These are phyloP conservation scores for Pelobates cultripes DNA, from an alignment of 2,797 vertebrate species.

Conservation along the genomic window DNA sequence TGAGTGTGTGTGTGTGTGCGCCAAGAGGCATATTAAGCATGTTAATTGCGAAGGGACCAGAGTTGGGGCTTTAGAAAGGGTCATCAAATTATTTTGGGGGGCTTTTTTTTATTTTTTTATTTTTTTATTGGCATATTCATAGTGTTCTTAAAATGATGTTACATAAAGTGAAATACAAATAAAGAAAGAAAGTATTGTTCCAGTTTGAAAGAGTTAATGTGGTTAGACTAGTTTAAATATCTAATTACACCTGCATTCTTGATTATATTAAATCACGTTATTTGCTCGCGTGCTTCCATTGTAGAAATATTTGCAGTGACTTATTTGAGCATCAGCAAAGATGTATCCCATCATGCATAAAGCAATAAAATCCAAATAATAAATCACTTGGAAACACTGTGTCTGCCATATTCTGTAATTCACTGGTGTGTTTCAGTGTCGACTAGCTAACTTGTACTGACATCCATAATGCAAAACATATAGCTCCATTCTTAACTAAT, in stretches of 20 bases:
- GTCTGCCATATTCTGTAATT: constrained; percentile 28
- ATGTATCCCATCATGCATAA: constrained; percentile 44
- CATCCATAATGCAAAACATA: constrained; percentile 42
- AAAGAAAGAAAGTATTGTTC: constrained; percentile 8
- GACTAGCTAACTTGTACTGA: constrained; percentile 34
- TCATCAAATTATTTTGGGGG: no score
- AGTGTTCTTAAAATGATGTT: no score
- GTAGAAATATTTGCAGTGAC: constrained; percentile 31
- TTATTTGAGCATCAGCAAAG: constrained; percentile 22
- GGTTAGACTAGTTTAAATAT: neutral
- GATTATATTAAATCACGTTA: constrained; percentile 34
- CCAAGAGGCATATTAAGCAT: no score
- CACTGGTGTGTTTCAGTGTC: constrained; percentile 34
- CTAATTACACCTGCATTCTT: constrained; percentile 38
- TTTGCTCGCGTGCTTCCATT: constrained; percentile 17
- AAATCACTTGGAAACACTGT: constrained; percentile 41
- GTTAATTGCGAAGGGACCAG: no score
- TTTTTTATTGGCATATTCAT: no score
- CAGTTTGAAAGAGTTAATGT: neutral
- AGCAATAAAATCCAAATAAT: constrained; percentile 39
- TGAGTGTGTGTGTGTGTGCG: no score
- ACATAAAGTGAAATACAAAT: neutral
- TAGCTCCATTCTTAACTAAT: constrained; percentile 27
- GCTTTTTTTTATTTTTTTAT: no score
- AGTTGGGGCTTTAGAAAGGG: no score